Conservation (phyloP, 2,113 vertebrate genomes). For the Eurystomus gularis region DNA sequence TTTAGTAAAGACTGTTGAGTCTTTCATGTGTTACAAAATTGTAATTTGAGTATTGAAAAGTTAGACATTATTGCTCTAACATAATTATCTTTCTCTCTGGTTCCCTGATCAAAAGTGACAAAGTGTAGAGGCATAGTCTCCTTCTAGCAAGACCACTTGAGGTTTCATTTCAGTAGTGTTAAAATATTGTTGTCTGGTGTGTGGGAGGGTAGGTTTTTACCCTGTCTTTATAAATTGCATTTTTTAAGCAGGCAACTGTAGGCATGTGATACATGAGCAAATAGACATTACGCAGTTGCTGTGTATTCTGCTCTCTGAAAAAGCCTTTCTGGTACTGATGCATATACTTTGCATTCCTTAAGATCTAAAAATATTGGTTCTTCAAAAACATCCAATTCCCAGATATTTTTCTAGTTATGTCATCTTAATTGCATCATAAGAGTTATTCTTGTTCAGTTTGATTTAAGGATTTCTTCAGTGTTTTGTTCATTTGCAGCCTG, state of each 20-base stretch:
- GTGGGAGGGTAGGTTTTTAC: neutral
- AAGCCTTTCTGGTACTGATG: neutral
- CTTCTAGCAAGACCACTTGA: neutral
- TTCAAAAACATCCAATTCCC: neutral
- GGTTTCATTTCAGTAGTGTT: neutral
- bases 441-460: neutral
- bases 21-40: neutral
- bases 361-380: neutral
- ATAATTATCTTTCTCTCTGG: neutral
- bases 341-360: neutral
- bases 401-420: neutral
- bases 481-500: neutral
- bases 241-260: neutral
- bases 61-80: neutral
- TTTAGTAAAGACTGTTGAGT: neutral
- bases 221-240: neutral
- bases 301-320: neutral
- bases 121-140: neutral
- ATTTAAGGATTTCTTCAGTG: neutral
- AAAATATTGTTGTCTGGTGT: neutral
- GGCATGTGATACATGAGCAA: constrained; percentile 9
- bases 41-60: neutral
- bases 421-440: neutral
- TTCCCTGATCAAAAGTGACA: neutral
- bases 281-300: constrained; percentile 10